Conservation (phyloP, 2,888 invertebrate species). For the Philopedon plagiatum region DNA sequence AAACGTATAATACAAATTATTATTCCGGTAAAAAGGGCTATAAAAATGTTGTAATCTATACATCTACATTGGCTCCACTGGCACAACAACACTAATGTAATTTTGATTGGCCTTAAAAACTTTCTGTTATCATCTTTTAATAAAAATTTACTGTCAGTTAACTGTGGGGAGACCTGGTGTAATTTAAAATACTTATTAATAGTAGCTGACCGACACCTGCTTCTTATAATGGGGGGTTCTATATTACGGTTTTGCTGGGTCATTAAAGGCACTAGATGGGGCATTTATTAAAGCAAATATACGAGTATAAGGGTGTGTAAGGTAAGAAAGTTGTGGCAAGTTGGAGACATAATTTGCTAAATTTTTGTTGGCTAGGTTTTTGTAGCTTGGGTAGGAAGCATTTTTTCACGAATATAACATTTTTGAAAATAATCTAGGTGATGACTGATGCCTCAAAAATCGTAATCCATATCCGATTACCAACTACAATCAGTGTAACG, state of each 20-base stretch:
- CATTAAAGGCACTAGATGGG: not conserved
- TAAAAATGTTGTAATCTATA: conserved; percentile 39
- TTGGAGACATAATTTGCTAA: no score
- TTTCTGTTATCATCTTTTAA: conserved; percentile 53
- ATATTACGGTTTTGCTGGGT: conserved; percentile 42
- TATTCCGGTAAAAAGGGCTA: conserved; percentile 41
- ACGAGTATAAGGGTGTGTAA: no score
- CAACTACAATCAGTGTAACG: no score
- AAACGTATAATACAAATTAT: conserved; percentile 49
- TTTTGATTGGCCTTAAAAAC: conserved; percentile 57
- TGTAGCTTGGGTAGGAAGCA: no score
- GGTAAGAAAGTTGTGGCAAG: no score
- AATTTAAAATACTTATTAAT: conserved; percentile 62
- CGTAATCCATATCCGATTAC: no score
- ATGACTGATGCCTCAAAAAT: no score
- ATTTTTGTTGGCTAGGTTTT: no score
- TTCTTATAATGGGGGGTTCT: conserved; percentile 63
- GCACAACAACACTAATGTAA: conserved; percentile 53
- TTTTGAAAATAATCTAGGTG: no score
- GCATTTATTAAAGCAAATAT: no score
- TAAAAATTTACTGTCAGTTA: conserved; percentile 48
- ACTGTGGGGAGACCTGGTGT: conserved; percentile 49
- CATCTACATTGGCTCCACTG: conserved; percentile 43
- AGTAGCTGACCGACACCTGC: conserved; percentile 61
- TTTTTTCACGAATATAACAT: no score